Conservation (phyloP, 2,797 vertebrate species). For the Poecilia velifera region DNA sequence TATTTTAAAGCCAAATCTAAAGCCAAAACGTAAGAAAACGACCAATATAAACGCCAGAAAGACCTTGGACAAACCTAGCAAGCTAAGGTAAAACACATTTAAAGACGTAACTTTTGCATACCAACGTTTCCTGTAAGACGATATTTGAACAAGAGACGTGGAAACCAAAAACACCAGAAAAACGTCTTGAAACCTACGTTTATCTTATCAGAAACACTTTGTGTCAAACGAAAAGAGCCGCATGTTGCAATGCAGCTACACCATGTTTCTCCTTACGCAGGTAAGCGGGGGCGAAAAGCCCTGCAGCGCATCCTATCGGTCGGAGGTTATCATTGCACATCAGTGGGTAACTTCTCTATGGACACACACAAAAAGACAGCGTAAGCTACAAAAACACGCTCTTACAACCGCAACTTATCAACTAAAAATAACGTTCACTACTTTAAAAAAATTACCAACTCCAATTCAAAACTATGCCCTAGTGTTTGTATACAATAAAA, state of each 20-base stretch:
- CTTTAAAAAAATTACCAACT: no score
- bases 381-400: no score
- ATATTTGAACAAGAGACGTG: neutral
- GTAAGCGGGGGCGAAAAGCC: accelerated
- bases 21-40: neutral
- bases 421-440: no score
- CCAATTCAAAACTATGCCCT: no score
- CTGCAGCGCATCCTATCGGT: conserved; percentile 25
- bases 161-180: accelerated
- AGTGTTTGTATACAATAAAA: no score
- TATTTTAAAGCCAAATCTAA: neutral
- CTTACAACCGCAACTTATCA: no score
- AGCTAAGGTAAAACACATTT: conserved; percentile 14
- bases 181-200: neutral
- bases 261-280: conserved; percentile 5
- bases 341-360: neutral
- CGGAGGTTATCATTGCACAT: neutral
- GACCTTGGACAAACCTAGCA: conserved; percentile 2
- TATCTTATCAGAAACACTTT: neutral
- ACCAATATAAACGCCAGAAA: neutral
- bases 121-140: conserved; percentile 24
- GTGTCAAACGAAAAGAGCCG: neutral
- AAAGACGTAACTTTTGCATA: conserved; percentile 22
- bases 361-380: neutral
- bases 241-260: conserved; percentile 18